Evolutionary conservation across 2,888 invertebrate species (phyloP), one percentile per base, ranked within the genome.

Genomic region (Leptopilina syphax): DNA sequence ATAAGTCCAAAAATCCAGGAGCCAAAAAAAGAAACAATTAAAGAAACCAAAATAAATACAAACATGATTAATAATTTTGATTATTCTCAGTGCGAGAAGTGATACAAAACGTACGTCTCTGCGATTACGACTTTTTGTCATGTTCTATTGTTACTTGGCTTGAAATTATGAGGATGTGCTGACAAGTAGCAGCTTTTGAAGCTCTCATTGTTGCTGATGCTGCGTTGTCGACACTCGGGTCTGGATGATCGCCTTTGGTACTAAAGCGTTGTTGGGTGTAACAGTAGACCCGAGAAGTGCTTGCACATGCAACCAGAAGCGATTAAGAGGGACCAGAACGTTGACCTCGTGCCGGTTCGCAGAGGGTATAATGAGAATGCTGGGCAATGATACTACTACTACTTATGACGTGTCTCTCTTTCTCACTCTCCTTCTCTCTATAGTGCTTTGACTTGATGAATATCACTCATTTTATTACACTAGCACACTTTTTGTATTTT

Each of bases 281-380:
- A 87, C 85, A 85, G 86, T 86, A 87, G 85, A 88, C 84, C 84
- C 83, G 86, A 84, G 85, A 88, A 86, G 85, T 85, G 84, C 86
- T 85, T 86, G 87, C 83, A 84, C 86, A 87, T 84, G 86, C 87
- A 84, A 82, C 83, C 79, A 80, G 79, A 84, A 84, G 82, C 81
- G 83, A 84, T 84, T 83, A 73, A 73, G 73, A 73, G 73, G 73
- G 73, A 57, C 57, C 57, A 73, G 73, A 73, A 13, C 73, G 73
- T 73, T 73, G 73, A 73, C 73, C 73, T 57, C 57, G 57, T 73
- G 27, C 34, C 24, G 73, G 54, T 73, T 73, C 57, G n/a, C 24
- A 73, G 73, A 54, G 73, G 41, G 34, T 73, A 73, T 73, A 57
- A 73, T 73, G 57, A 73, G 73, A 73, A 57, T 73, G 34, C 73